Evolutionary conservation across 1,140 invertebrate genomes (phyloP).

Genomic region (Pissodes strobi): DNA sequence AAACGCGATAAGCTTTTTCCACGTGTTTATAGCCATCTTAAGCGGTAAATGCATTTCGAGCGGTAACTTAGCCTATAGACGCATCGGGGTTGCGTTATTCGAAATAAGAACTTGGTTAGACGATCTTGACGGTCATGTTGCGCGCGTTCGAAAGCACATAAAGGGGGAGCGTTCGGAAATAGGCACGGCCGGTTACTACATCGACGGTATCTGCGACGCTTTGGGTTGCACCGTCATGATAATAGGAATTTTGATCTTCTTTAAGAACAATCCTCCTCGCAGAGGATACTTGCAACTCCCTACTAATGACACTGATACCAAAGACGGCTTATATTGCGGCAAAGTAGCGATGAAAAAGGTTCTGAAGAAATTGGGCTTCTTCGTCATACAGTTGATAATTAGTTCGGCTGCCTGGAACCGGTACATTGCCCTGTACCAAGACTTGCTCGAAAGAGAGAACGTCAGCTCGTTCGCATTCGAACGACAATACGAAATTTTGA

Average conservation of each 20-base stretch:
- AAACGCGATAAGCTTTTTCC: slow-evolving; percentile 64
- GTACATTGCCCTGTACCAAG: slow-evolving; percentile 77
- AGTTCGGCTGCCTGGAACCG: slow-evolving; percentile 80
- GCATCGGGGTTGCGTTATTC: slow-evolving; percentile 73
- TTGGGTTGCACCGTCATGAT: slow-evolving; percentile 72
- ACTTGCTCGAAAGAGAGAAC: slow-evolving; percentile 68
- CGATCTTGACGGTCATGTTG: slow-evolving; percentile 79
- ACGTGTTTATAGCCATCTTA: slow-evolving; percentile 62
- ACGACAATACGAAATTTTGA: slow-evolving; percentile 63
- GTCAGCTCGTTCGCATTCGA: slow-evolving; percentile 57
- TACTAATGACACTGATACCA: slow-evolving; percentile 58
- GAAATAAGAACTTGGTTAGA: slow-evolving; percentile 78
- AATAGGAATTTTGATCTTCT: slow-evolving; percentile 66
- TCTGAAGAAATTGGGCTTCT: slow-evolving; percentile 66
- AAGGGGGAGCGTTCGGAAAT: slow-evolving; percentile 73
- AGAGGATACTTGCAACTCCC: slow-evolving; percentile 68
- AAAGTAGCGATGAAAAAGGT: slow-evolving; percentile 67
- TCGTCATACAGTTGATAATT: slow-evolving; percentile 70
- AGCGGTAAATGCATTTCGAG: slow-evolving; percentile 71
- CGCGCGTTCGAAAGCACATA: slow-evolving; percentile 69
- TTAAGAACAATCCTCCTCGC: slow-evolving; percentile 70
- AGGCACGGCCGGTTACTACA: slow-evolving; percentile 70
- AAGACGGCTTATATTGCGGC: slow-evolving; percentile 65
- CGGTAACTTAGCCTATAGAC: slow-evolving; percentile 67
- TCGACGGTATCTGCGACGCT: slow-evolving; percentile 75